Evolutionary conservation across 1,140 invertebrate species (phyloP).

Genomic region (Hetaerina americana): DNA sequence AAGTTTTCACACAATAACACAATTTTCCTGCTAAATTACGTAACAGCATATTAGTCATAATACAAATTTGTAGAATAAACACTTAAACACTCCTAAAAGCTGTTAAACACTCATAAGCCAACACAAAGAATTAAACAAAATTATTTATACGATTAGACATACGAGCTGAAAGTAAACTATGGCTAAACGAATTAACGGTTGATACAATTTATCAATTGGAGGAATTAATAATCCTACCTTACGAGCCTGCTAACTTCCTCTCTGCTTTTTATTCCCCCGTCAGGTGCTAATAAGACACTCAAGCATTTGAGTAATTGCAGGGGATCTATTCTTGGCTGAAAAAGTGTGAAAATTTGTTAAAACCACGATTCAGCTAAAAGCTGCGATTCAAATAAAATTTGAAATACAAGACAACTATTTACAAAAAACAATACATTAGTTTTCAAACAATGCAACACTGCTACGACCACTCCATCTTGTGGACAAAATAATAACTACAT

Average conservation of each 20-base stretch:
- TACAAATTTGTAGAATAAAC: no score
- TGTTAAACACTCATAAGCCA: no score
- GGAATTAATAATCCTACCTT: constrained; percentile 44
- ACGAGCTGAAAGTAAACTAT: no score
- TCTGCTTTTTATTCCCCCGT: constrained; percentile 73
- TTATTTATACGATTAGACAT: no score
- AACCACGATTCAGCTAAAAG: not conserved
- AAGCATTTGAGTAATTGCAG: constrained; percentile 74
- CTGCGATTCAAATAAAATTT: not conserved
- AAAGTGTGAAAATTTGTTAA: constrained; percentile 28
- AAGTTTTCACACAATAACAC: no score
- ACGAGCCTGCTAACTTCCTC: constrained; percentile 71
- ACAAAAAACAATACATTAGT: no score
- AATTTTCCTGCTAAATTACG: no score
- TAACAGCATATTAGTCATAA: no score
- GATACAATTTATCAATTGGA: no score
- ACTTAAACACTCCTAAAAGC: no score
- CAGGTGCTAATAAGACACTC: constrained; percentile 61
- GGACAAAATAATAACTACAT: not conserved
- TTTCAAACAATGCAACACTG: not conserved
- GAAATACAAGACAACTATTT: not conserved
- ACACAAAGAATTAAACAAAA: no score
- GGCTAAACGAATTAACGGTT: no score
- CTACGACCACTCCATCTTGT: not conserved
- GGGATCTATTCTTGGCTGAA: constrained; percentile 83